Evolutionary conservation across 2,113 vertebrate genomes (phyloP).

Genomic region (Paratilapia polleni): DNA sequence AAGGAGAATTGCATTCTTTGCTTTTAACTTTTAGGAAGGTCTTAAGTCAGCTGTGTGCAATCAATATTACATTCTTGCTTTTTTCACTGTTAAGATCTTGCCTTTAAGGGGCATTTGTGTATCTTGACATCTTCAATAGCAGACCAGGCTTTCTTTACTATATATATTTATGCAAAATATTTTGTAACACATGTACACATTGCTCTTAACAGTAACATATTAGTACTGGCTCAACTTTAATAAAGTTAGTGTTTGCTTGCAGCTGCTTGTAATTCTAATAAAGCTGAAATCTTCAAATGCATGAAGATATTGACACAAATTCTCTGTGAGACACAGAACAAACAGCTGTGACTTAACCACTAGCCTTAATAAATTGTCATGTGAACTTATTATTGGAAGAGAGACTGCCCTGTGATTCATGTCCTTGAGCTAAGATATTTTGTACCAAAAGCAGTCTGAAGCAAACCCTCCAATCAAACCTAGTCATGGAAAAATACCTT

Average conservation of each 20-base stretch:
- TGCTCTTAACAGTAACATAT: background rate
- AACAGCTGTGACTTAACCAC: background rate
- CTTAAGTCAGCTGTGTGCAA: background rate
- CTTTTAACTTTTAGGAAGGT: constrained; percentile 41
- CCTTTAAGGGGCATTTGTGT: background rate
- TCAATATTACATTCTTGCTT: constrained; percentile 37
- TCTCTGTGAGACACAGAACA: background rate
- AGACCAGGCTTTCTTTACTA: background rate
- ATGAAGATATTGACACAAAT: background rate
- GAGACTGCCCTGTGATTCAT: background rate
- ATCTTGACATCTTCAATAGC: background rate
- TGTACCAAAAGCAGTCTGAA: background rate
- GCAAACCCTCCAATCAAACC: background rate
- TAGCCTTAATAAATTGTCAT: background rate
- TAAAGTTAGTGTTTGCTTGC: background rate
- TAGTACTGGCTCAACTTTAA: background rate
- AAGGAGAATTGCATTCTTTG: constrained; percentile 2
- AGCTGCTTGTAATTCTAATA: background rate
- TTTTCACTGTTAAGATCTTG: constrained; percentile 31
- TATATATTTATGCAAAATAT: background rate
- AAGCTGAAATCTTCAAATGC: background rate
- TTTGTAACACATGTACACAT: background rate
- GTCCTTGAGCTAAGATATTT: background rate
- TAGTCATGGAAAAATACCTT: background rate
- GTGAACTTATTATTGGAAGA: background rate